phyloP scores from a whole-genome alignment of 1,140 invertebrate genomes.

The Anastrepha ludens region DNA sequence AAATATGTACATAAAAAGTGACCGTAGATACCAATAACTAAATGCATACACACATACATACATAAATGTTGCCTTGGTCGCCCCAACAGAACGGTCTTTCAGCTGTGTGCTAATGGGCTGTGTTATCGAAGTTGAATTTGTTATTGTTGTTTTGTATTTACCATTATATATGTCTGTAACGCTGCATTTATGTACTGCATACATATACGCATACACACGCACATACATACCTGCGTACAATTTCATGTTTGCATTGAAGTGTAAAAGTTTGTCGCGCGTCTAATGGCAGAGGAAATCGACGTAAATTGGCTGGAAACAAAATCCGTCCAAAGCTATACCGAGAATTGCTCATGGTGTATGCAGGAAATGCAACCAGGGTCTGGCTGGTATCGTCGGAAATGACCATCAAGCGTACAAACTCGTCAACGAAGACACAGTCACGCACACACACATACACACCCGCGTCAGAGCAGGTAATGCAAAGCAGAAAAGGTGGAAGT shows the following conservation, averaged over 20 bases:
- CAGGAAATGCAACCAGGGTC: slow-evolving; percentile 12
- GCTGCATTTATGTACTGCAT: neutral
- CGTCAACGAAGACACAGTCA: too few species aligned
- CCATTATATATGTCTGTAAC: neutral
- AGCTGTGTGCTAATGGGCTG: slow-evolving; percentile 1
- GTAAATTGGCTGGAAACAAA: slow-evolving; percentile 27
- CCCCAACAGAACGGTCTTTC: neutral
- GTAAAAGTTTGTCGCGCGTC: slow-evolving; percentile 40
- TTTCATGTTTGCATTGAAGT: neutral
- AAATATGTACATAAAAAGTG: slow-evolving; percentile 38
- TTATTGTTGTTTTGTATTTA: neutral
- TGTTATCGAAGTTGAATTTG: slow-evolving; percentile 5
- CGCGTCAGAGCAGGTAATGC: neutral
- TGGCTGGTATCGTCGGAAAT: neutral
- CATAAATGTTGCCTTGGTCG: neutral
- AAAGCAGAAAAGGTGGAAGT: neutral
- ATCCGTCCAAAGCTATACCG: neutral
- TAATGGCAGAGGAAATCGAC: slow-evolving; percentile 5
- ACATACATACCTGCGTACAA: neutral
- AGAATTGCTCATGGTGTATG: neutral
- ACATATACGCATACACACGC: neutral
- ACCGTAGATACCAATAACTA: slow-evolving; percentile 34
- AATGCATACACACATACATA: neutral
- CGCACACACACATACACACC: neutral
- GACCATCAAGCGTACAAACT: neutral